phyloP scores from a whole-genome alignment of 2,797 vertebrate genomes.

The Petrocephalus sullivani region DNA sequence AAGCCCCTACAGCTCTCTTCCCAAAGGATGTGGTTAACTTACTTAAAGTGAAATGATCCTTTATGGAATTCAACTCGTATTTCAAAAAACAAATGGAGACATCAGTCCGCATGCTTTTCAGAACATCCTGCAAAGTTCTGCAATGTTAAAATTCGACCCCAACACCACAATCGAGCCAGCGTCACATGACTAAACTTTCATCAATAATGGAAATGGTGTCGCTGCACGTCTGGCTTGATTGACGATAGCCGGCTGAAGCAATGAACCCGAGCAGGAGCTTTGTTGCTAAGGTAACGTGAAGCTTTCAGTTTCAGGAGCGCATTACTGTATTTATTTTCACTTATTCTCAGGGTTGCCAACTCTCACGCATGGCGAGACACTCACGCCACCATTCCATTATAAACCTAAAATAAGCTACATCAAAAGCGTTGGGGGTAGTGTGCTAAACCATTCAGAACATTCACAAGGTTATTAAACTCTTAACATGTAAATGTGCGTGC shows the following conservation, averaged over 20 bases:
- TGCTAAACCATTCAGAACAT: background rate
- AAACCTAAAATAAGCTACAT: background rate
- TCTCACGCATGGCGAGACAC: background rate
- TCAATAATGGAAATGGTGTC: conserved; percentile 56
- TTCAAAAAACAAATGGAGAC: background rate
- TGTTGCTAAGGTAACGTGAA: conserved; percentile 44
- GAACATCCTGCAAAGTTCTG: background rate
- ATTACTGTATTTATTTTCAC: background rate
- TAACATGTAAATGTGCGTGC: background rate
- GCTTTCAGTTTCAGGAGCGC: background rate
- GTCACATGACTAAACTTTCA: conserved; percentile 44
- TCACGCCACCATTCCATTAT: background rate
- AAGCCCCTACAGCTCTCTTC: background rate
- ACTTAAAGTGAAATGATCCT: conserved; percentile 11
- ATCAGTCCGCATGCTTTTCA: background rate
- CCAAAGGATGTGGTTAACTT: background rate
- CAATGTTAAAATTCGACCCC: conserved; percentile 27
- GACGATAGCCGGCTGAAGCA: conserved; percentile 14
- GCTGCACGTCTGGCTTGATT: conserved; percentile 43
- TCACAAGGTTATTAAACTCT: background rate
- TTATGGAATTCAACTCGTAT: background rate
- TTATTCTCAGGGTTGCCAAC: background rate
- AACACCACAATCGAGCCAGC: conserved; percentile 16
- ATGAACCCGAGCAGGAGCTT: conserved; percentile 27
- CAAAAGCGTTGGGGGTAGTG: background rate